These are phyloP conservation scores for Syngnathus acus DNA, from an alignment of 2,797 vertebrate genomes.

Conservation along the genomic window DNA sequence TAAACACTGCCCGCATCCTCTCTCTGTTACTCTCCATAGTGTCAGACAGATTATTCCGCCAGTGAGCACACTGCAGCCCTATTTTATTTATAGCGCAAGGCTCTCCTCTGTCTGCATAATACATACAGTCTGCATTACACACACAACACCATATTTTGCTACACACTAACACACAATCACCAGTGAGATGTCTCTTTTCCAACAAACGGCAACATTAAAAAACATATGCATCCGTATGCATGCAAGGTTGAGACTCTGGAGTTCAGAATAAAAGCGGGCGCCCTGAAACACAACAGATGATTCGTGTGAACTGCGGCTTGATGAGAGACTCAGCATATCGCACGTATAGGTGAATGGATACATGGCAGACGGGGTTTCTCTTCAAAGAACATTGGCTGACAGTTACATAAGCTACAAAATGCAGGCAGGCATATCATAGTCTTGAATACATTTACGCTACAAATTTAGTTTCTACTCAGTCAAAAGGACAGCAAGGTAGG, in stretches of 20 bases:
- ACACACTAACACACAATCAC: constrained; percentile 30
- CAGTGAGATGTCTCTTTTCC: constrained; percentile 23
- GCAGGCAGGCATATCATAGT: neutral
- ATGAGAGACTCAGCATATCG: constrained; percentile 1
- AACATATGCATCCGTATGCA: constrained; percentile 17
- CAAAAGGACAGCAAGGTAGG: constrained; percentile 18
- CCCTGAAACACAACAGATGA: neutral
- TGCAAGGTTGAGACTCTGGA: constrained; percentile 12
- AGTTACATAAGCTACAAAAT: neutral
- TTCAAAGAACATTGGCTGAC: neutral
- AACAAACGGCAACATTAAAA: constrained; percentile 20
- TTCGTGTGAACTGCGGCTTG: neutral
- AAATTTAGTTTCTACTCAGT: neutral
- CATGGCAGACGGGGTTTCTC: neutral
- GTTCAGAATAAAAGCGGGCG: neutral
- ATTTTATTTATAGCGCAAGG: constrained; percentile 75
- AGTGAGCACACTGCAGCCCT: constrained; percentile 64
- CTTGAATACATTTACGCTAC: neutral
- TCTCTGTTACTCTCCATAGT: constrained; percentile 47
- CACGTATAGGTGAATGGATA: constrained; percentile 3
- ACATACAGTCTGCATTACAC: constrained; percentile 55
- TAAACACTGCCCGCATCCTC: constrained; percentile 28
- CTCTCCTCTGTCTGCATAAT: constrained; percentile 69
- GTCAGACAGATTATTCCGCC: constrained; percentile 74
- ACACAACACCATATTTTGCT: constrained; percentile 4